These are phyloP conservation scores for Drosophila leontia DNA, from an alignment of 1,140 invertebrate genomes.

Conservation along the genomic window DNA sequence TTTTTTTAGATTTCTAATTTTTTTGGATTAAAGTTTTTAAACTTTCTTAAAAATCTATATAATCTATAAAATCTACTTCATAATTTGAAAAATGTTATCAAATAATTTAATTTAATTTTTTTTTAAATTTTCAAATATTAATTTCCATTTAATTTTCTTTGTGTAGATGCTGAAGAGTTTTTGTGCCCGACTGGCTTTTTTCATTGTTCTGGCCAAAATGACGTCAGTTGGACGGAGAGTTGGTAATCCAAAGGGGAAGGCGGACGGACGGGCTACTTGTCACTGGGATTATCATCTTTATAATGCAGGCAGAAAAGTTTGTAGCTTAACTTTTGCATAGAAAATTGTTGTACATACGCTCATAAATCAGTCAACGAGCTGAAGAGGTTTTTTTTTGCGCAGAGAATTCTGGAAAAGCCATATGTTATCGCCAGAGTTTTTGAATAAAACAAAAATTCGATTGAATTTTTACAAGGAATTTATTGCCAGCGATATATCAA, in stretches of 20 bases:
- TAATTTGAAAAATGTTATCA: too few relatives aligned
- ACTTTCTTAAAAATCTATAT: too few relatives aligned
- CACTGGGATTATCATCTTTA: conserved; percentile 45
- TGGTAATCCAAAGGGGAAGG: conserved; percentile 6
- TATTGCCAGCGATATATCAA: conserved; percentile 36
- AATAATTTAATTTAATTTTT: not conserved
- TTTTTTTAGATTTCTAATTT: too few relatives aligned
- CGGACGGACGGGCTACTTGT: not conserved
- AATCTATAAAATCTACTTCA: too few relatives aligned
- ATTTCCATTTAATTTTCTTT: not conserved
- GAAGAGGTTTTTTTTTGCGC: conserved; percentile 4
- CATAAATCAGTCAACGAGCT: conserved; percentile 40
- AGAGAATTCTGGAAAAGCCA: conserved; percentile 9
- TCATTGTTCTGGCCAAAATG: conserved; percentile 28
- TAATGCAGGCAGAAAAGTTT: conserved; percentile 30
- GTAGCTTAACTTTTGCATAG: conserved; percentile 22
- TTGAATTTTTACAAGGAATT: conserved; percentile 24
- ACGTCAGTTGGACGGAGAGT: conserved; percentile 32
- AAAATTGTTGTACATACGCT: conserved; percentile 19
- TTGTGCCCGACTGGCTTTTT: conserved; percentile 3
- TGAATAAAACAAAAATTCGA: conserved; percentile 15
- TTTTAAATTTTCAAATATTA: too few relatives aligned
- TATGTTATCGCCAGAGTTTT: conserved; percentile 31
- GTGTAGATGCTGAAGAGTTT: conserved; percentile 9
- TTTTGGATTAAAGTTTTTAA: too few relatives aligned